Evolutionary conservation across 2,113 vertebrate species (phyloP).

Genomic region (Neotragus pygmaeus): DNA sequence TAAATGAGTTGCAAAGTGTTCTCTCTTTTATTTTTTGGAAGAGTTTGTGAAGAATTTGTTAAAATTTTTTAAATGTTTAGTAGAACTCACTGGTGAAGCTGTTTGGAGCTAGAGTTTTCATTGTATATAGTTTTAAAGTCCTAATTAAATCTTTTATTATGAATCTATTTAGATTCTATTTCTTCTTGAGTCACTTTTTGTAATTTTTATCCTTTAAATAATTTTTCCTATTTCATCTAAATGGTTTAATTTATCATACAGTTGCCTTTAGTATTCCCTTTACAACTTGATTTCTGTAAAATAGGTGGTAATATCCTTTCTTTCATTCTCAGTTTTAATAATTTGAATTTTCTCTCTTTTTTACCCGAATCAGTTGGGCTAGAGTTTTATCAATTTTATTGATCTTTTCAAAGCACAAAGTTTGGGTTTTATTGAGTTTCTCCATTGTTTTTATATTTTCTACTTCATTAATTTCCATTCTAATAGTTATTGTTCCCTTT

Average conservation of each 20-base stretch:
- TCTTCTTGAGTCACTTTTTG: background rate
- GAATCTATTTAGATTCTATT: background rate
- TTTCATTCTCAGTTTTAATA: background rate
- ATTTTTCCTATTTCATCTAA: background rate
- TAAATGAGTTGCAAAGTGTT: background rate
- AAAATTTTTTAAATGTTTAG: background rate
- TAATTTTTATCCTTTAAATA: background rate
- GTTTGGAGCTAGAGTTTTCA: background rate
- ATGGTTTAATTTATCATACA: background rate
- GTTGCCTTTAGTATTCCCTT: background rate
- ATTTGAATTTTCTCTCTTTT: background rate
- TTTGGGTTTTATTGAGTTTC: background rate
- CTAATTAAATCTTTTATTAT: background rate
- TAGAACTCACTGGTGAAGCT: background rate
- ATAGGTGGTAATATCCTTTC: background rate
- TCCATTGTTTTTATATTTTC: background rate
- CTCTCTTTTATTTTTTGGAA: background rate
- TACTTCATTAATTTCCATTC: background rate
- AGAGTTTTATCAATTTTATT: background rate
- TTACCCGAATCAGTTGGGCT: background rate
- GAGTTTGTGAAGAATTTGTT: background rate
- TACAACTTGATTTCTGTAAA: background rate
- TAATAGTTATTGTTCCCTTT: background rate
- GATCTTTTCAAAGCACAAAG: background rate
- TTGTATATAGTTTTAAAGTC: background rate